Percentiles rank a stretch among this genome's conserved stretches.
Conservation (phyloP, 2,888 invertebrate genomes). For the Lepidocyrtoides sp. region DNA sequence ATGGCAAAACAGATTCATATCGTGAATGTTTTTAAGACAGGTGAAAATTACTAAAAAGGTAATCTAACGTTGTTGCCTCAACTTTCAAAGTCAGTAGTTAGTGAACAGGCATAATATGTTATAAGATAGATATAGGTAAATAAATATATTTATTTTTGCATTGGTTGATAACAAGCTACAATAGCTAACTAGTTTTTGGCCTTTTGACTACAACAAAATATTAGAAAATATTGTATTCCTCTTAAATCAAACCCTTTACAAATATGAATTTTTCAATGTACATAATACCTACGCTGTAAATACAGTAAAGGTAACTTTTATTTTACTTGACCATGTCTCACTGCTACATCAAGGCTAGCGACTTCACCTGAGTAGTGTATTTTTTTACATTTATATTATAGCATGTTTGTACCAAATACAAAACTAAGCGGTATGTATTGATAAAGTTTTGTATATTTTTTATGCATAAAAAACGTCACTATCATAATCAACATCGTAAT, state of each 20-base stretch:
- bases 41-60: constrained; percentile 45
- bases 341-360: constrained; percentile 44
- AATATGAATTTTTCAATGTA: constrained; percentile 15
- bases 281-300: neutral
- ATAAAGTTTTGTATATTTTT: neutral
- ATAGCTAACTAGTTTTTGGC: neutral
- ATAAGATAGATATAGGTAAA: neutral
- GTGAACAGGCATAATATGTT: neutral
- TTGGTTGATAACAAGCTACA: neutral
- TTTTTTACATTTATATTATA: neutral
- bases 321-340: constrained; percentile 39
- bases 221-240: too few species aligned
- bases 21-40: constrained; percentile 29
- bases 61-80: neutral
- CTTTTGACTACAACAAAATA: neutral
- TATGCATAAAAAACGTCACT: constrained; percentile 25
- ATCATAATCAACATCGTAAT: neutral
- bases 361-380: constrained; percentile 24
- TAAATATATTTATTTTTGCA: too few species aligned
- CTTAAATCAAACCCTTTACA: too few species aligned
- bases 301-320: constrained; percentile 8
- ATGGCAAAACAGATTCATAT: constrained; percentile 20
- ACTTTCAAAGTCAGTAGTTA: neutral
- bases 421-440: neutral
- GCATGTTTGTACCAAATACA: neutral